phyloP scores from a whole-genome alignment of 2,113 vertebrate species.

The Pteruthius melanotis region DNA sequence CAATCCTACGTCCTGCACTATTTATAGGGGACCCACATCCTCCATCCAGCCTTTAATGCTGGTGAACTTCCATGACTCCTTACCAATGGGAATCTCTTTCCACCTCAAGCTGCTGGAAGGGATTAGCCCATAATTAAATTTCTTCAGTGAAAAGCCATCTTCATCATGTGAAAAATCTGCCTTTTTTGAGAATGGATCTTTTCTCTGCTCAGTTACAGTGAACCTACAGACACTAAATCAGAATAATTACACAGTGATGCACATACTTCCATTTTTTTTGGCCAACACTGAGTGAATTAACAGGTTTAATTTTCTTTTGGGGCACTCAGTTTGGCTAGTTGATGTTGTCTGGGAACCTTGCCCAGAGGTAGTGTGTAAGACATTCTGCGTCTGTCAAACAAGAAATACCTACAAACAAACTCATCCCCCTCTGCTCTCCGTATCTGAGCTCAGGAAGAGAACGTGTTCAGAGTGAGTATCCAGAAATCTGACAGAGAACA shows the following conservation, averaged over 20 bases:
- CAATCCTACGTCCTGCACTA: constrained; percentile 3
- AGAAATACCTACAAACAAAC: neutral
- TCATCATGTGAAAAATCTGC: neutral
- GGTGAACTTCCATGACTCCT: constrained; percentile 18
- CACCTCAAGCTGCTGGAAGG: neutral
- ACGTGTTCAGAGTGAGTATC: neutral
- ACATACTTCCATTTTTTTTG: neutral
- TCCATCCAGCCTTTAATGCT: neutral
- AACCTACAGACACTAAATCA: neutral
- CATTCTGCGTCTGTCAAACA: neutral
- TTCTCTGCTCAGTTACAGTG: fast-evolving
- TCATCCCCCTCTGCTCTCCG: neutral
- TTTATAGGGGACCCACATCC: constrained; percentile 51
- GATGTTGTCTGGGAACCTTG: constrained; percentile 6
- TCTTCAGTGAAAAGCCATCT: neutral
- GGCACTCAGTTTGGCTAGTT: neutral
- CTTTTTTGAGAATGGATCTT: neutral
- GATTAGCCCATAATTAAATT: neutral
- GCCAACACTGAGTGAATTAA: neutral
- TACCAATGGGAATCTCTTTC: neutral
- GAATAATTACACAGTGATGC: neutral
- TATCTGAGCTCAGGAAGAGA: neutral
- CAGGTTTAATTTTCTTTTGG: neutral
- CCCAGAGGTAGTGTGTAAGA: neutral
- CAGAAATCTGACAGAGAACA: neutral